Evolutionary conservation across 2,888 invertebrate species (phyloP), one percentile per base, ranked within the genome.

Genomic region (Leucophenga maculata): DNA sequence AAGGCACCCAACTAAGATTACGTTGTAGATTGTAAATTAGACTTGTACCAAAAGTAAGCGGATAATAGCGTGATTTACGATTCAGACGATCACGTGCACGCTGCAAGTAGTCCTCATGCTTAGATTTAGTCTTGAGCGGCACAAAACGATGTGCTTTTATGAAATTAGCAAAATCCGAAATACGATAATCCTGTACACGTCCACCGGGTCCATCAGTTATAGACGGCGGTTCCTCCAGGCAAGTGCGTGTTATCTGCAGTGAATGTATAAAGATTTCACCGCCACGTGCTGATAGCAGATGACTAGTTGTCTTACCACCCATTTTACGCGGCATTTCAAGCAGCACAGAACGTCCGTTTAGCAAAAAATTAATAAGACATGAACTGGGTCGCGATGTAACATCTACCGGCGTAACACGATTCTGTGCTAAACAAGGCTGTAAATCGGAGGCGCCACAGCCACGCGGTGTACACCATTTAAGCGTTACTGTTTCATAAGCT

Each of bases 401-500:
- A 89, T 98, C 97, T 0, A 97, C 96, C 0, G 98, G 98, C 0
- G 98, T 98, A 26, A 98, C 96, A 72, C 97, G 91, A 89, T 94
- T 94, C 88, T 97, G 94, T 0, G 94, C 94, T 0, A 95, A 93
- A 82, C 94, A 95, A 85, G 94, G 95, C 89, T 92, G 96, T 89
- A 92, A 92, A 89, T 93, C 97, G 80, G 90, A 92, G 1, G 94
- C 93, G 69, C 95, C 93, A 75, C 93, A 93, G 0, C 94, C 94
- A n/a, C 97, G 90, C 0, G 98, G 98, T 0, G 98, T 98, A 89
- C 98, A 97, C 99, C 99, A 99, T 75, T 97, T 97, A 3, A 99
- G 90, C 0, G 96, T 97, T 0, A 90, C 93, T 0, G 96, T 95
- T 83, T 94, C 93, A 80, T 95, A 95, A 74, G 94, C 92, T 0